Base-by-base conservation (phyloP, 2,113 vertebrate genomes). In the Percopsis transmontana region DNA sequence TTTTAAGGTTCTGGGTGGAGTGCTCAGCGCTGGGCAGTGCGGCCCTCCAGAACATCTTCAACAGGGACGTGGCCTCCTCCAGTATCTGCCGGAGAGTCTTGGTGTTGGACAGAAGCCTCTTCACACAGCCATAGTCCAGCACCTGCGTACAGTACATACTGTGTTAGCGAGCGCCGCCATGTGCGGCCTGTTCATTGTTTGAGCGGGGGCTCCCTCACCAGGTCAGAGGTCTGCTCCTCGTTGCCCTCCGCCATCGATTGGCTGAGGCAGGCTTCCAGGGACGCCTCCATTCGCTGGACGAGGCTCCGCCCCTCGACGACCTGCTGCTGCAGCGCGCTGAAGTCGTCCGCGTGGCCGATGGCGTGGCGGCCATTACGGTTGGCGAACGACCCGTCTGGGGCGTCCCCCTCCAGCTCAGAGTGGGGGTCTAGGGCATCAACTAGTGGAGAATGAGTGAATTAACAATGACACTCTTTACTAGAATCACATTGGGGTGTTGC, bases 41-140 rank as follows among this genome's bases (percentile, higher is more conserved):
- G 0, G 91, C 91, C 66, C 92, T 91, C 95, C 96, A 98, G 89
- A 98, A 98, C 90, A 94, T 93, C 70, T 91, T 79, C 1, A 98
- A 93, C 55, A 98, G 92, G 27, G 94, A 93, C 0, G 68, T 27
- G 0, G 92, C 91, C 77, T 96, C 94, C 24, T 96, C 95, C 72
- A 97, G 80, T 80, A 93, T 79, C 53, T 87, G 84, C 14, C 91
- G 88, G 85, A 99, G 88, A 71, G 93, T 91, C 55, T 79, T 92
- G 5, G 93, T 76, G 0, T 87, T 92, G 63, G 91, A 90, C 58
- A 91, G 84, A 19, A 97, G 88, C 33, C 88, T 92, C 10, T 72
- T 91, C 1, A 89, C 24, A 0, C 81, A 80, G 0, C 55, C 58
- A 3, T 82, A 80, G 55, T 88, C 86, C 52, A 88, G 83, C 15